Evolutionary conservation across 2,113 vertebrate species (phyloP), one percentile per base, ranked within the genome.

Genomic region (Sturnus vulgaris): DNA sequence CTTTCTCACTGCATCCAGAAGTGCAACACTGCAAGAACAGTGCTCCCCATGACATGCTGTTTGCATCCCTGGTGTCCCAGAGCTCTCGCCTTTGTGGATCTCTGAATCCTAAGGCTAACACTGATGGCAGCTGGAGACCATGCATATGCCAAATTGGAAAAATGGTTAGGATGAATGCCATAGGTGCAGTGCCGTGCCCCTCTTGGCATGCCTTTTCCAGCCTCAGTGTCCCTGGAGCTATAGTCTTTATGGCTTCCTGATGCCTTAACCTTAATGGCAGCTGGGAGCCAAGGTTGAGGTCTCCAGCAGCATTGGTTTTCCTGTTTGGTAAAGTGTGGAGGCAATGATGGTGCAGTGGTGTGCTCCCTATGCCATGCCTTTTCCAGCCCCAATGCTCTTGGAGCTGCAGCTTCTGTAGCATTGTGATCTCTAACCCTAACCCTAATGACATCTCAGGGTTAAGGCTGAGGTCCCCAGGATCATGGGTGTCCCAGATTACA

Each of bases 181-280:
- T 6, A 13, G 20, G 10, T 61, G 25, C 11, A 40, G 18, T 40
- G 11, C 24, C 0, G 0, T 55, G 14, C 4, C 15, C 25, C 7
- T 40, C 25, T 40, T 35, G 40, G 16, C 1, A 8, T 35, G 15
- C 21, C 22, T n/a, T 68, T 83, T 56, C 25, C 31, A 63, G 21
- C 3, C 17, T 4, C 22, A 31, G 20, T 47, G 13, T 18, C 25
- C 21, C 18, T 33, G 40, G 35, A 55, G 5, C 47, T 47, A 4
- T 5, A 9, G 40, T 3, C 15, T 39, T 52, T 53, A 47, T 53
- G 13, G 6, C 6, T 30, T n/a, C 25, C n/a, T 35, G 50, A 39
- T 30, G 28, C 20, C 20, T 11, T 39, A n/a, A n/a, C 31, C 12
- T 18, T 65, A 16, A 16, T 5, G 17, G 6, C 15, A 75, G 11